Percentiles rank a stretch among this genome's conserved stretches.
Conservation (phyloP, 2,797 vertebrate genomes). For the Notolepis coatsorum region DNA sequence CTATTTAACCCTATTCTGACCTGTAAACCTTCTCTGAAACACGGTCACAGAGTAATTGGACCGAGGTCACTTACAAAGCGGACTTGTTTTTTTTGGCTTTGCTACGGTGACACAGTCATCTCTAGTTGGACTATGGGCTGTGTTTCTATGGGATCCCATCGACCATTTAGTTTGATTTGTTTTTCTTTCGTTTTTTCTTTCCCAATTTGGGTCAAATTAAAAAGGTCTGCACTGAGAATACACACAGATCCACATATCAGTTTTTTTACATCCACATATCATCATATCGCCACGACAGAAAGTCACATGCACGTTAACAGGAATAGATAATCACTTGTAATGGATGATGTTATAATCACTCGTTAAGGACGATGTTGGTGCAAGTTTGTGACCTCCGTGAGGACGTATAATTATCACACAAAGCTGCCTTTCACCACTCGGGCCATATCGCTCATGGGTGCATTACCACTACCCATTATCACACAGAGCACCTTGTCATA, state of each 20-base stretch:
- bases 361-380: background rate
- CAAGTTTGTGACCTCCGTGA: background rate
- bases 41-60: slow-evolving; percentile 51
- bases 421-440: slow-evolving; percentile 22
- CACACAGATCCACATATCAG: slow-evolving; percentile 4
- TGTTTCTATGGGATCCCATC: slow-evolving; percentile 53
- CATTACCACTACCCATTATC: slow-evolving; percentile 52
- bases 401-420: background rate
- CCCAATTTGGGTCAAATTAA: slow-evolving; percentile 7
- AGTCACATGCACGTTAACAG: no score
- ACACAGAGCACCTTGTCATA: slow-evolving; percentile 43
- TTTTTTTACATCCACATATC: slow-evolving; percentile 17
- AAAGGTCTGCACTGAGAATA: slow-evolving; percentile 11
- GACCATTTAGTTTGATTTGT: slow-evolving; percentile 23
- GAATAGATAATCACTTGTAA: background rate
- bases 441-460: slow-evolving; percentile 38
- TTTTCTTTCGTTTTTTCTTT: slow-evolving; percentile 19
- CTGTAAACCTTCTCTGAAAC: slow-evolving; percentile 34
- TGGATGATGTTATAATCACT: background rate
- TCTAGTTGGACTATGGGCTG: slow-evolving; percentile 38
- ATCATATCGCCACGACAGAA: slow-evolving; percentile 7
- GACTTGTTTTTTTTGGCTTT: slow-evolving; percentile 63
- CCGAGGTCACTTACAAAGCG: slow-evolving; percentile 42
- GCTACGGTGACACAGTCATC: slow-evolving; percentile 25
- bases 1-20: slow-evolving; percentile 41